These are phyloP conservation scores for Clostera curtula DNA, from an alignment of 2,888 invertebrate species.

Conservation along the genomic window DNA sequence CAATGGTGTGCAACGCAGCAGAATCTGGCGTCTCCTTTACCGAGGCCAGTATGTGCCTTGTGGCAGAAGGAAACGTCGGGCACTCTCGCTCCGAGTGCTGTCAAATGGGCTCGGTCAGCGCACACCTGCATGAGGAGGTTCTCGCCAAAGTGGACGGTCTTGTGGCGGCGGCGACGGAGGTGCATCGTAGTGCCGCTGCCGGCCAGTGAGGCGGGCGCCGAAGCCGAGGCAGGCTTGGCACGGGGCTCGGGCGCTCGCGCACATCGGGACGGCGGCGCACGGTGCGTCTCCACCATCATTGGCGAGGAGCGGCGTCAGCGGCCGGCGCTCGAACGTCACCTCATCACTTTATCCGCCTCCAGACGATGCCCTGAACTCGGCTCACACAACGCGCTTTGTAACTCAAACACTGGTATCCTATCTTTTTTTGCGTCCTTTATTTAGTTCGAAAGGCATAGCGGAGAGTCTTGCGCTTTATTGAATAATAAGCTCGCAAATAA, in stretches of 20 bases:
- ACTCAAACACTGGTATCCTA: no score
- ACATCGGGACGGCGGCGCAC: constrained; percentile 63
- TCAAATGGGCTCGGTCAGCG: constrained; percentile 77
- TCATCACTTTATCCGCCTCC: constrained; percentile 49
- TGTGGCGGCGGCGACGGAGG: constrained; percentile 81
- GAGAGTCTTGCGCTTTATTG: constrained; percentile 4
- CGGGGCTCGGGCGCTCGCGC: constrained; percentile 62
- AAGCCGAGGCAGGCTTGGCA: constrained; percentile 69
- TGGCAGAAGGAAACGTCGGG: constrained; percentile 69
- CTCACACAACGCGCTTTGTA: constrained; percentile 26
- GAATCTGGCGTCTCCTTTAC: constrained; percentile 58
- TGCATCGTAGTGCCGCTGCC: constrained; percentile 72
- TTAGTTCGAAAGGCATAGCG: constrained; percentile 25
- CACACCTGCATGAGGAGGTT: constrained; percentile 84
- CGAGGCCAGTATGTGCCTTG: constrained; percentile 59
- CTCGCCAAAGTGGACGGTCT: constrained; percentile 86
- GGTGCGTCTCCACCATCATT: constrained; percentile 73
- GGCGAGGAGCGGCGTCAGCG: constrained; percentile 68
- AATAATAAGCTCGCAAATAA: constrained; percentile 4
- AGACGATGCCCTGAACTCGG: no score
- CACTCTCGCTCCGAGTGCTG: constrained; percentile 64
- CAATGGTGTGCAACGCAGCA: constrained; percentile 71
- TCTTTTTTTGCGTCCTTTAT: constrained; percentile 25
- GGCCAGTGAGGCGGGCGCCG: constrained; percentile 72
- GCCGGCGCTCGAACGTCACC: constrained; percentile 68